A percentile compares a stretch with the other conserved stretches of the same genome.
Evolutionary conservation across 92 coral and sea anemone genomes (phyloP).

Genomic region (Siderastrea radians): DNA sequence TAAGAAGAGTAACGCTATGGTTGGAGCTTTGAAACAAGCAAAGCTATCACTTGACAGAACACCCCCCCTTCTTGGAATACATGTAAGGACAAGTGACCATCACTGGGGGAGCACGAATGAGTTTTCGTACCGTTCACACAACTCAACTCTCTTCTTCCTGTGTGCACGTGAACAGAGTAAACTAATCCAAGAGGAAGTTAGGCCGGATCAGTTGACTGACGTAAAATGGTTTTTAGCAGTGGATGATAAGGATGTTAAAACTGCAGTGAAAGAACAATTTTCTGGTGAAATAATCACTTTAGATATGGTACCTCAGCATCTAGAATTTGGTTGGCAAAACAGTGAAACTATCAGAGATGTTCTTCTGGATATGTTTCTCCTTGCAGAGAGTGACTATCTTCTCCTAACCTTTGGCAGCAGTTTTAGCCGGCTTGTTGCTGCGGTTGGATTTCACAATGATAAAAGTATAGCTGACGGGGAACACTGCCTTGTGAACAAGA

Average conservation of each 20-base stretch:
- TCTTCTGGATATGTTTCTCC: constrained; percentile 43
- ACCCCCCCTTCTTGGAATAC: constrained; percentile 60
- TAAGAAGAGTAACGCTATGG: constrained; percentile 20
- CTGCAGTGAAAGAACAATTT: constrained; percentile 8
- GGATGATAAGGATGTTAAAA: constrained; percentile 43
- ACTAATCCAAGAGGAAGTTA: background rate
- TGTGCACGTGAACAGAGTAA: constrained; percentile 40
- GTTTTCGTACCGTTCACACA: constrained; percentile 29
- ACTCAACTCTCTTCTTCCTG: constrained; percentile 14
- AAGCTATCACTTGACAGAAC: background rate
- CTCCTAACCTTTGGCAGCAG: constrained; percentile 48
- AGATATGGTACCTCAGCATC: constrained; percentile 24
- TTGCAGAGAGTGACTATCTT: constrained; percentile 53
- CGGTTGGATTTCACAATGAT: constrained; percentile 31
- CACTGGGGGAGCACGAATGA: constrained; percentile 46
- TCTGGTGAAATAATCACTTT: constrained; percentile 38
- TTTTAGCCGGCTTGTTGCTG: constrained; percentile 27
- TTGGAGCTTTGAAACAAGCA: constrained; percentile 23
- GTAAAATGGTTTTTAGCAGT: constrained; percentile 63
- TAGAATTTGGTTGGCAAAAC: background rate
- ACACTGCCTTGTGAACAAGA: constrained; percentile 37
- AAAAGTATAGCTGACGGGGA: constrained; percentile 56
- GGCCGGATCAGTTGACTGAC: constrained; percentile 2
- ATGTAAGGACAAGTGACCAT: constrained; percentile 59
- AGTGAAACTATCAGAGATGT: constrained; percentile 19